phyloP scores from a whole-genome alignment of 2,113 vertebrate species.

The Choloepus hoffmanni region DNA sequence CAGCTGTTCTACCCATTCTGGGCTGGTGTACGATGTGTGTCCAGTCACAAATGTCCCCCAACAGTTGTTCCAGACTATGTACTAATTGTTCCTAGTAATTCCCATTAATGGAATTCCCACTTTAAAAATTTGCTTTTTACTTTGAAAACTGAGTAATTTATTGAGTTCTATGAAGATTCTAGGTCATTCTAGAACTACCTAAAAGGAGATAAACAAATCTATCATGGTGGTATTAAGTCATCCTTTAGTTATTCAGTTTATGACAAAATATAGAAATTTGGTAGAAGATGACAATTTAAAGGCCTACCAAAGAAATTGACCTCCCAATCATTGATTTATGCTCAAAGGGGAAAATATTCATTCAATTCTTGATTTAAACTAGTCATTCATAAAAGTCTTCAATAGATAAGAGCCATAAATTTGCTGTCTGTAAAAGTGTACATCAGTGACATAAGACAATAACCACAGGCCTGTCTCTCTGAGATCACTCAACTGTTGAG shows the following conservation, averaged over 20 bases:
- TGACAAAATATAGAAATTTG: conserved; percentile 34
- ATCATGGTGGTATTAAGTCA: background rate
- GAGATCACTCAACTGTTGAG: background rate
- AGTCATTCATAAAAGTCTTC: conserved; percentile 69
- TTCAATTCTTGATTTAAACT: conserved; percentile 73
- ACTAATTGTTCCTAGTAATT: no score
- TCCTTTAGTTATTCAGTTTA: conserved; percentile 32
- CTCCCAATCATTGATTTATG: conserved; percentile 68
- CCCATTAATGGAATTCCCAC: background rate
- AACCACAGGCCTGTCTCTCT: background rate
- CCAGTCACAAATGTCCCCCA: no score
- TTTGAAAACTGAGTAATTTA: background rate
- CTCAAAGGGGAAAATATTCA: conserved; percentile 55
- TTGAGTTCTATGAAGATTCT: background rate
- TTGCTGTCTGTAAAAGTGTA: background rate
- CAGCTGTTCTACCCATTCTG: no score
- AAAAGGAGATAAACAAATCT: conserved; percentile 36
- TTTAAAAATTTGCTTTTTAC: background rate
- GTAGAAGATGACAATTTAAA: conserved; percentile 31
- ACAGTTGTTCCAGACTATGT: no score
- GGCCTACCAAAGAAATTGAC: conserved; percentile 61
- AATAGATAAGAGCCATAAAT: conserved; percentile 70
- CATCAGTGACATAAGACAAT: background rate
- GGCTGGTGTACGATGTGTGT: no score
- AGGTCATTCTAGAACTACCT: conserved; percentile 15